These are phyloP conservation scores for Pollachius pollachius DNA, from an alignment of 2,113 vertebrate species.

Conservation along the genomic window DNA sequence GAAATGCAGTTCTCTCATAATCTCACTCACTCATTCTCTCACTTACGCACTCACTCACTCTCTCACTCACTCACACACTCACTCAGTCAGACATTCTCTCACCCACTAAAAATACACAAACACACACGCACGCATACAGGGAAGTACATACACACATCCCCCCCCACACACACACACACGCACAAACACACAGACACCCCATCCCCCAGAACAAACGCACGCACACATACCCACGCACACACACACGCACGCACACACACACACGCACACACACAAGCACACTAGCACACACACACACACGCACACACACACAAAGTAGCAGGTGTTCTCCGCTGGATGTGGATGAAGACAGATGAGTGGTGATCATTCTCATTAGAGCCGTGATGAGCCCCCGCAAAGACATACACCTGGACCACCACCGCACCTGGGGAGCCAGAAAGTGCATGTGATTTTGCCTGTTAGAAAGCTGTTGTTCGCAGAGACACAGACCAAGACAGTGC, in stretches of 20 bases:
- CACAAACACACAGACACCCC: not conserved
- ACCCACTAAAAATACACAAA: no score
- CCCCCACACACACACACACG: not conserved
- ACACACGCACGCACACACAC: not conserved
- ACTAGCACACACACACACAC: conserved; percentile 1
- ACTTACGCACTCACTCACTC: not conserved
- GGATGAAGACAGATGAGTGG: conserved; percentile 75
- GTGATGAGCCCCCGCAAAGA: conserved; percentile 75
- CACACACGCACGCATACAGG: no score
- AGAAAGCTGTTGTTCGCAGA: conserved; percentile 9
- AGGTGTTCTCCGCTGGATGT: conserved; percentile 76
- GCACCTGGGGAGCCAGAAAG: conserved; percentile 67
- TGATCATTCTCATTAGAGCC: conserved; percentile 75
- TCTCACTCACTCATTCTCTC: not conserved
- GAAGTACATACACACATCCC: not conserved
- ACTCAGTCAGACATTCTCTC: no score
- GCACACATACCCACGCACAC: not conserved
- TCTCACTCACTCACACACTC: not conserved
- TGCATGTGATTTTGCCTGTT: conserved; percentile 19
- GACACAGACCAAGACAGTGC: conserved; percentile 8
- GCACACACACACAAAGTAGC: conserved; percentile 48
- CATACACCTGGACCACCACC: conserved; percentile 69
- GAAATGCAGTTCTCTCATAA: not conserved
- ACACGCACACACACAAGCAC: not conserved
- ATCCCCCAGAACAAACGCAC: not conserved